A percentile compares a stretch with the other conserved stretches of the same genome.
Evolutionary conservation across 2,113 vertebrate genomes (phyloP).

Genomic region (Ondatra zibethicus): DNA sequence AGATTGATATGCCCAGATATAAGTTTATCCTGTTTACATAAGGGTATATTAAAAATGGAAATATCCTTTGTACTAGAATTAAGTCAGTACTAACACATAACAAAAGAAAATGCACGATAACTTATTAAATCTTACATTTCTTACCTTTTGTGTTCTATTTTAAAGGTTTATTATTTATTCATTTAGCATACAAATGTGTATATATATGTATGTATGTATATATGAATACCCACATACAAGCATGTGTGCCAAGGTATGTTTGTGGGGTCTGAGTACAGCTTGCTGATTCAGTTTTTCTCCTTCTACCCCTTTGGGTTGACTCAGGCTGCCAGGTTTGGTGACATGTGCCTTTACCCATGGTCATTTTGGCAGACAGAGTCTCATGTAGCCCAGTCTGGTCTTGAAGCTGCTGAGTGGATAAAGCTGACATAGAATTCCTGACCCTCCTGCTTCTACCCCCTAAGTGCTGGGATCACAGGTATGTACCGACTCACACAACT

Average conservation of each 20-base stretch:
- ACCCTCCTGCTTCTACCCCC: neutral
- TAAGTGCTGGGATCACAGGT: neutral
- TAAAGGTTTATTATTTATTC: neutral
- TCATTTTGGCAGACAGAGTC: neutral
- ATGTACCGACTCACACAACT: neutral
- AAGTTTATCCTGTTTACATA: constrained; percentile 38
- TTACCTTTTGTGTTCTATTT: neutral
- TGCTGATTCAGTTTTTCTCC: neutral
- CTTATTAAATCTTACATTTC: neutral
- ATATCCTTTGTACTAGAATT: constrained; percentile 31
- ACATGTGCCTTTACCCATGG: neutral
- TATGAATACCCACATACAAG: neutral
- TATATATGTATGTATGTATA: neutral
- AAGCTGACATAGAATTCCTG: neutral
- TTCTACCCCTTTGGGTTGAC: neutral
- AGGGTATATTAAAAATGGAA: constrained; percentile 59
- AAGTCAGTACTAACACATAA: constrained; percentile 39
- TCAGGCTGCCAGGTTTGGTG: neutral
- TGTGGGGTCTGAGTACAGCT: neutral
- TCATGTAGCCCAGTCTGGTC: neutral
- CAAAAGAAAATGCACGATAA: constrained; percentile 43
- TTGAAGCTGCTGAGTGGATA: neutral
- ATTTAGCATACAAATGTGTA: neutral
- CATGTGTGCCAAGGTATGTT: neutral
- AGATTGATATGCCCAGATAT: constrained; percentile 13